Evolutionary conservation across 2,888 invertebrate species (phyloP), one percentile per base, ranked within the genome.

Genomic region (Eupithecia subumbrata): DNA sequence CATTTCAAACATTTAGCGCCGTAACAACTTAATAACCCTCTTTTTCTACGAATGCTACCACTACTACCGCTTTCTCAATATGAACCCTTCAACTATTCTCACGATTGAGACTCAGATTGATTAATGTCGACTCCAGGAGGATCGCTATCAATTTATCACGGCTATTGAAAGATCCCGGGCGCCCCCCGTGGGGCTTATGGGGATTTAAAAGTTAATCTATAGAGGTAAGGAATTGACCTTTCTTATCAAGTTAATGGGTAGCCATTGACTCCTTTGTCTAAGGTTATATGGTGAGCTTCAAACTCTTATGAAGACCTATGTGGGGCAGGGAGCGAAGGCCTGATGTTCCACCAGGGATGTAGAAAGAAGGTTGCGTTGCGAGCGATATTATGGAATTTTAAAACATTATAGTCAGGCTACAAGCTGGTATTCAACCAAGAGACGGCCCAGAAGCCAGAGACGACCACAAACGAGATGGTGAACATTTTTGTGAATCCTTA

Each of bases 101-200:
- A 67, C 12, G 64, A 64, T 64, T n/a, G n/a, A n/a, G n/a, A n/a
- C n/a, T n/a, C n/a, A n/a, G 40, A 67, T 67, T 67, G 66, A 67
- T 67, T 67, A 82, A 80, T 76, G 37, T 56, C 22, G 43, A n/a
- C 40, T n/a, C 9, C n/a, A n/a, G 11, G 37, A 60, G n/a, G n/a
- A 40, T 67, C 66, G 82, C 85, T 87, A 87, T 86, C 91, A 88
- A 90, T 91, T 91, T 89, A 90, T 91, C 89, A 89, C 83, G 82
- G 84, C 74, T 82, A 81, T 83, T 84, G 87, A 87, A 89, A 87
- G 68, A 74, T 78, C 73, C 40, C 30, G 77, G 79, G 80, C 81
- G 43, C 52, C 14, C n/a, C 66, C 22, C 66, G 11, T 37, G 37
- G 67, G 43, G 52, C 64, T 37, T 56, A 45, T 43, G 30, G 71